These are phyloP conservation scores for Battus philenor DNA, from an alignment of 1,140 invertebrate genomes.

Conservation along the genomic window DNA sequence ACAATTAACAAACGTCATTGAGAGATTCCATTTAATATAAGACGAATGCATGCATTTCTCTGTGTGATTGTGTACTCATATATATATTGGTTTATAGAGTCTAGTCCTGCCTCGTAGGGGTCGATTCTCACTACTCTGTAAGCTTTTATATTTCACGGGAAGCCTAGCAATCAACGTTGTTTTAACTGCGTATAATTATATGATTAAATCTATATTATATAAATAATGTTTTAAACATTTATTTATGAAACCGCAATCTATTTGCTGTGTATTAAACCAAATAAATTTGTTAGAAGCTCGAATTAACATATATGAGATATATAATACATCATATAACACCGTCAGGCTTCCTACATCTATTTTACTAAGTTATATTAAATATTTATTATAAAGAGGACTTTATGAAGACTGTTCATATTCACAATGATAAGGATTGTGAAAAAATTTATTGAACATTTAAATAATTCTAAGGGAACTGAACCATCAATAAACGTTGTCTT, in stretches of 20 bases:
- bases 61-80: slow-evolving; percentile 70
- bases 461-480: background rate
- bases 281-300: slow-evolving; percentile 43
- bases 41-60: slow-evolving; percentile 74
- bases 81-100: slow-evolving; percentile 59
- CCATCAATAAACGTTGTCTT: too few species aligned
- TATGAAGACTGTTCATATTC: slow-evolving; percentile 33
- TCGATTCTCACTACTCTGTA: slow-evolving; percentile 63
- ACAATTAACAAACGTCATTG: slow-evolving; percentile 56
- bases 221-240: slow-evolving; percentile 28
- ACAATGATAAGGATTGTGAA: slow-evolving; percentile 3
- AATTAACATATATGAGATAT: slow-evolving; percentile 36
- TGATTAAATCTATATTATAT: slow-evolving; percentile 12
- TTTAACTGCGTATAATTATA: slow-evolving; percentile 16
- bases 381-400: slow-evolving; percentile 25
- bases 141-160: slow-evolving; percentile 49
- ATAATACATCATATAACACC: slow-evolving; percentile 28
- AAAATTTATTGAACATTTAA: background rate
- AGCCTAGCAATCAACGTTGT: slow-evolving; percentile 41
- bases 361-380: slow-evolving; percentile 26
- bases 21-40: slow-evolving; percentile 75
- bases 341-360: slow-evolving; percentile 41
- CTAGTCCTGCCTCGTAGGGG: slow-evolving; percentile 66
- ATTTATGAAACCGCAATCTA: slow-evolving; percentile 33
- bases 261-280: slow-evolving; percentile 65